These are phyloP conservation scores for Callocephalon fimbriatum DNA, from an alignment of 2,113 vertebrate genomes.

Conservation along the genomic window DNA sequence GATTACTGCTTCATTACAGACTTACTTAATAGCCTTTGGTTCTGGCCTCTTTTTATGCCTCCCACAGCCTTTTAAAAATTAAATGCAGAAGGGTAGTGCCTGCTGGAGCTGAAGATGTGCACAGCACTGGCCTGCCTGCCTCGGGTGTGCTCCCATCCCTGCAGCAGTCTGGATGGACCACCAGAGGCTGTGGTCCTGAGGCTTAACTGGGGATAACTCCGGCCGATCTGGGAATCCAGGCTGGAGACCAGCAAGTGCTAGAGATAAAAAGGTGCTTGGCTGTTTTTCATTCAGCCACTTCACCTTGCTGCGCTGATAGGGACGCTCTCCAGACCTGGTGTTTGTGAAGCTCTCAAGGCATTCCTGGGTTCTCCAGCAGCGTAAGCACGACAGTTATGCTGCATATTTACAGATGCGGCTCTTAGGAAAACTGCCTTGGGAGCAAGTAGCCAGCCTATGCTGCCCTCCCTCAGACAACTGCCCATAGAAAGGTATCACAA, in stretches of 20 bases:
- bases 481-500: background rate
- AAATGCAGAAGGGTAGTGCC: background rate
- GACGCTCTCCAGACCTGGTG: background rate
- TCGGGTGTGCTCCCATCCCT: rapidly evolving
- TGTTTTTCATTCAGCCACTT: background rate
- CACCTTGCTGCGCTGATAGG: background rate
- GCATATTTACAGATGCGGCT: rapidly evolving
- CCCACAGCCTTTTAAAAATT: background rate
- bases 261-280: background rate
- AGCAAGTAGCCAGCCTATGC: background rate
- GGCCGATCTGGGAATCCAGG: background rate
- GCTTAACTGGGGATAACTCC: background rate
- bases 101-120: background rate
- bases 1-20: background rate
- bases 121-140: background rate
- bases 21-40: background rate
- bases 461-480: background rate
- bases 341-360: background rate
- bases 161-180: rapidly evolving
- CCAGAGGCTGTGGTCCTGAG: background rate
- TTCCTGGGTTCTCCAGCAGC: background rate
- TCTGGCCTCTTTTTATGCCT: background rate
- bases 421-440: background rate
- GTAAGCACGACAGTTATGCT: rapidly evolving
- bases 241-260: background rate